phyloP scores from a whole-genome alignment of 2,888 invertebrate species.

The Isoperla grammatica region DNA sequence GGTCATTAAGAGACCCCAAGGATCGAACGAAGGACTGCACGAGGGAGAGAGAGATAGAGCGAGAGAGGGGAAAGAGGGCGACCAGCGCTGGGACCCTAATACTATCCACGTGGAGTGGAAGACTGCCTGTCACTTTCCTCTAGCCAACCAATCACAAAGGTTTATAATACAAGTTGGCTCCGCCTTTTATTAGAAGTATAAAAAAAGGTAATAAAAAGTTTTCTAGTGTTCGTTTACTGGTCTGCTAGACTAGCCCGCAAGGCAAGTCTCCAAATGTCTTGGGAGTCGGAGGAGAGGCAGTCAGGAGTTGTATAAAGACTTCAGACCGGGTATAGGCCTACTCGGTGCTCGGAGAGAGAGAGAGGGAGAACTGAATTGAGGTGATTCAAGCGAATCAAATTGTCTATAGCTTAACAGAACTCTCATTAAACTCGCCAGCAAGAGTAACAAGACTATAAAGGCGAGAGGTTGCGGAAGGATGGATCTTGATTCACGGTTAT shows the following conservation, averaged over 20 bases:
- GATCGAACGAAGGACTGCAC: slow-evolving; percentile 14
- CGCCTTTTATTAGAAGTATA: slow-evolving; percentile 23
- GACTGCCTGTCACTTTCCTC: slow-evolving; percentile 17
- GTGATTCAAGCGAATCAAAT: slow-evolving; percentile 25
- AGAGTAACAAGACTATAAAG: neutral
- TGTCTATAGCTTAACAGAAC: slow-evolving; percentile 17
- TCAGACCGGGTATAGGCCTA: neutral
- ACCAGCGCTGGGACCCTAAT: slow-evolving; percentile 13
- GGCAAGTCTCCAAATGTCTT: slow-evolving; percentile 21
- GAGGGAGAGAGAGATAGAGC: slow-evolving; percentile 13
- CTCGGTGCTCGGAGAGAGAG: neutral
- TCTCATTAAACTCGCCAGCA: slow-evolving; percentile 12
- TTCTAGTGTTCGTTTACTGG: slow-evolving; percentile 29
- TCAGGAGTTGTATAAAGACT: slow-evolving; percentile 11
- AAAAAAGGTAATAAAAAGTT: slow-evolving; percentile 24
- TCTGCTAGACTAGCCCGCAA: slow-evolving; percentile 29
- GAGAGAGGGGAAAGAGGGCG: neutral
- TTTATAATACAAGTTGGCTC: slow-evolving; percentile 17
- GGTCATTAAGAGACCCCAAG: slow-evolving; percentile 19
- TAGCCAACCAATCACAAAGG: slow-evolving; percentile 20
- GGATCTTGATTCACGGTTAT: no score
- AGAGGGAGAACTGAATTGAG: slow-evolving; percentile 19
- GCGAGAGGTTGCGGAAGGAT: no score
- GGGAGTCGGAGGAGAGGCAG: neutral
- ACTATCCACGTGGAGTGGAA: slow-evolving; percentile 27